A percentile compares a stretch with the other conserved stretches of the same genome.
phyloP scores from a whole-genome alignment of 2,888 invertebrate species.

The Coenonympha glycerion region DNA sequence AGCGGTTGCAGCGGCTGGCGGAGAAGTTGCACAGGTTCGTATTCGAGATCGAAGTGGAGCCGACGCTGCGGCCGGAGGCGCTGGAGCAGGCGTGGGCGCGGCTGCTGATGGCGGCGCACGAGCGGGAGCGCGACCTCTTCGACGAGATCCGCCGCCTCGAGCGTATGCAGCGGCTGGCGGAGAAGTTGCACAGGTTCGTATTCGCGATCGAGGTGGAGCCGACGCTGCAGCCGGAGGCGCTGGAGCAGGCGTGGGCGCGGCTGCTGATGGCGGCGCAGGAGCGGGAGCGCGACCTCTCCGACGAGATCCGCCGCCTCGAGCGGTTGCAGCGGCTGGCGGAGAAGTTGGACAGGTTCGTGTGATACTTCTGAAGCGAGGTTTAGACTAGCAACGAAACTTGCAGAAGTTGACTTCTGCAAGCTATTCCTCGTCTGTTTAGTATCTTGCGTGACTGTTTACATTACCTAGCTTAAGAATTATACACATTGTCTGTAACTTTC shows the following conservation, averaged over 20 bases:
- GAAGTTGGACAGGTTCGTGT: slow-evolving; percentile 84
- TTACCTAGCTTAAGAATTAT: no score
- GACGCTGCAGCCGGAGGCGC: slow-evolving; percentile 88
- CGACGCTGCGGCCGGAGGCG: slow-evolving; percentile 88
- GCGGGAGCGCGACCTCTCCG: slow-evolving; percentile 90
- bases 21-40: slow-evolving; percentile 88
- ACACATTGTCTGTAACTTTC: no score
- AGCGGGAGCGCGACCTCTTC: slow-evolving; percentile 91
- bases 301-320: slow-evolving; percentile 93
- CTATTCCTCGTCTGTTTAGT: no score
- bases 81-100: slow-evolving; percentile 93
- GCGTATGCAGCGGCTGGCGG: slow-evolving; percentile 92
- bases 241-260: slow-evolving; percentile 92
- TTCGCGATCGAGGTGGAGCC: slow-evolving; percentile 91
- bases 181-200: slow-evolving; percentile 86
- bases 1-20: slow-evolving; percentile 92
- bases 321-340: slow-evolving; percentile 94
- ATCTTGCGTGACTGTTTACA: no score
- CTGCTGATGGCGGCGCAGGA: slow-evolving; percentile 93
- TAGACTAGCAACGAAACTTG: no score
- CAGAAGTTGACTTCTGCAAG: no score
- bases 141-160: slow-evolving; percentile 95
- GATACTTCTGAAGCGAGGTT: no score
- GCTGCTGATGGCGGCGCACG: slow-evolving; percentile 90
- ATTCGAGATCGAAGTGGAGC: slow-evolving; percentile 91